Conservation (phyloP, 2,113 vertebrate genomes). For the Clarias macrocephalus region DNA sequence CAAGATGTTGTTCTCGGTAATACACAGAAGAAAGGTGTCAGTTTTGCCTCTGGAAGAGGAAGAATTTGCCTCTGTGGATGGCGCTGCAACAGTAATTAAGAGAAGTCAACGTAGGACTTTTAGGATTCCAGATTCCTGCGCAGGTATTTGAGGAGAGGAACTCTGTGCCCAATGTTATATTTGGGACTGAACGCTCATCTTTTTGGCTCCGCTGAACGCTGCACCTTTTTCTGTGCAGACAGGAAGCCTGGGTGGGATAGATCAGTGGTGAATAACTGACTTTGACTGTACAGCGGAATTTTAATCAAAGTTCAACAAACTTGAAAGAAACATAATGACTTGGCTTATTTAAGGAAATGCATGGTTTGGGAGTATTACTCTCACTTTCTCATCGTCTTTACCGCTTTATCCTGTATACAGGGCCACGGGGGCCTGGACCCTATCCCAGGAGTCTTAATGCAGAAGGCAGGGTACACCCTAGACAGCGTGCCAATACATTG, state of each 20-base stretch:
- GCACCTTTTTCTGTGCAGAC: constrained; percentile 21
- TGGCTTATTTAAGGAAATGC: background rate
- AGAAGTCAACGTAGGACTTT: constrained; percentile 30
- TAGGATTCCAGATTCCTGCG: constrained; percentile 19
- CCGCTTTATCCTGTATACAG: too few relatives aligned
- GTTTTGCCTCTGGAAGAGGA: constrained; percentile 18
- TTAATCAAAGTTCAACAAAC: background rate
- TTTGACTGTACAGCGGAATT: background rate
- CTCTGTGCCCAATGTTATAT: constrained; percentile 35
- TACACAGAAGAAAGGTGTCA: constrained; percentile 31
- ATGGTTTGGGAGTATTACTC: background rate
- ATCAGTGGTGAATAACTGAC: constrained; percentile 1
- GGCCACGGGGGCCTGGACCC: too few relatives aligned
- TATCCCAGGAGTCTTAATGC: too few relatives aligned
- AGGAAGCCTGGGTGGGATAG: background rate
- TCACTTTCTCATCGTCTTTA: too few relatives aligned
- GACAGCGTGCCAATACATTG: too few relatives aligned
- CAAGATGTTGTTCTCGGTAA: constrained; percentile 37
- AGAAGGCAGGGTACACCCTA: too few relatives aligned
- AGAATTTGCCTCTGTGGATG: constrained; percentile 8
- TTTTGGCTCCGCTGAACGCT: constrained; percentile 14
- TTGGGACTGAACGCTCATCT: constrained; percentile 38
- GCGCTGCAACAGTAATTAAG: constrained; percentile 39
- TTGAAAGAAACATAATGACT: background rate
- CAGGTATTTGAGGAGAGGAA: constrained; percentile 16